Evolutionary conservation across 2,888 invertebrate species (phyloP), one percentile per base, ranked within the genome.

Genomic region (Alitta virens): DNA sequence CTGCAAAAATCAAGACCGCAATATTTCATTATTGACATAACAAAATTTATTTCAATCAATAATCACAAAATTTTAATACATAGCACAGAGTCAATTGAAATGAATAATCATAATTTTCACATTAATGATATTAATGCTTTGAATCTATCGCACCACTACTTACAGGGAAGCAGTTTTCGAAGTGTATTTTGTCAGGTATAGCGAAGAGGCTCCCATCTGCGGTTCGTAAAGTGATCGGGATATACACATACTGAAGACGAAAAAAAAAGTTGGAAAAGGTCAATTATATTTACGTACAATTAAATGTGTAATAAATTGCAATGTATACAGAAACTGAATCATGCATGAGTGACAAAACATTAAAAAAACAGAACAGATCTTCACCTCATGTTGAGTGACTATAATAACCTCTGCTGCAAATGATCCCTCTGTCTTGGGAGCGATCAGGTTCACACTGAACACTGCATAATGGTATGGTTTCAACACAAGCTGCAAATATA

Each of bases 111-210:
- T n/a, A n/a, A n/a, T n/a, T n/a, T n/a, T n/a, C n/a, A n/a, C n/a
- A n/a, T n/a, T n/a, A n/a, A n/a, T n/a, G n/a, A n/a, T n/a, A n/a
- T n/a, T n/a, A n/a, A n/a, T n/a, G n/a, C n/a, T n/a, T n/a, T n/a
- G n/a, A n/a, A n/a, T n/a, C n/a, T n/a, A n/a, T n/a, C n/a, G n/a
- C n/a, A n/a, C n/a, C n/a, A n/a, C n/a, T n/a, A 85, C 87, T 86
- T 83, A 90, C 91, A 66, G 91, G 92, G 85, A 91, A 92, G 75
- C 90, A 90, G 78, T 90, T 88, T 68, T 88, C 87, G 78, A 92
- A 90, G 56, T 88, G 84, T 38, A 92, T 82, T 73, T 86, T 85
- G 72, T 87, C 87, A 63, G 88, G 88, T 66, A 87, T 86, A 60
- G 89, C 86, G 80, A 88, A 86, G 65, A 92, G 83, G 74, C 87